Conservation (phyloP, 92 coral and sea anemone species). For the Zoanthus solanderi region DNA sequence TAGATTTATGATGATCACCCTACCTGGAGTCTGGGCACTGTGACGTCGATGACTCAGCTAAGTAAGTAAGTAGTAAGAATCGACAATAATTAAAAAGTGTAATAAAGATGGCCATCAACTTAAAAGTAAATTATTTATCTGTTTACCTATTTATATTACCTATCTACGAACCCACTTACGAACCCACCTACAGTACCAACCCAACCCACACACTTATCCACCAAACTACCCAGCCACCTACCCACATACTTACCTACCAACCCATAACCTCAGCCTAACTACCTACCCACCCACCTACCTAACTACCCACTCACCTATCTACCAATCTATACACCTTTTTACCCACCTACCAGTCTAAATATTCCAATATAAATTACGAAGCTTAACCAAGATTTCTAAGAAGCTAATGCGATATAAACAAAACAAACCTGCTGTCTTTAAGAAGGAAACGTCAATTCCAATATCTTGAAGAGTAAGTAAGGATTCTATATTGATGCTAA, state of each 20-base stretch:
- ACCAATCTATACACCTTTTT: no score
- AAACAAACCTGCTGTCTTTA: slow-evolving; percentile 70
- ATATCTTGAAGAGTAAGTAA: slow-evolving; percentile 83
- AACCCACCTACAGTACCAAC: no score
- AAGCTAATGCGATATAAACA: neutral
- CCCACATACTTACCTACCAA: no score
- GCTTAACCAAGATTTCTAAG: neutral
- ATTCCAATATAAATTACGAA: neutral
- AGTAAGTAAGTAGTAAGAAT: neutral
- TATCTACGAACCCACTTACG: no score
- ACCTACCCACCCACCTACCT: no score
- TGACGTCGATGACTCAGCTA: slow-evolving; percentile 1
- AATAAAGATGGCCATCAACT: neutral
- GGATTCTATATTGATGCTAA: slow-evolving; percentile 73
- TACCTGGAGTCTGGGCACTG: slow-evolving; percentile 20
- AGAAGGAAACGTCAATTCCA: slow-evolving; percentile 94
- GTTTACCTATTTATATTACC: no score
- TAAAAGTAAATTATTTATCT: neutral
- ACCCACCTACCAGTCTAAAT: no score
- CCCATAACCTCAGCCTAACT: no score
- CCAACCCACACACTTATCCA: no score
- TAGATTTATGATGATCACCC: neutral
- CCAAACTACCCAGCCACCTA: no score
- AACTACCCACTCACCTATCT: no score
- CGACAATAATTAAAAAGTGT: neutral